Evolutionary conservation across 2,888 invertebrate species (phyloP).

Genomic region (Parnassius glacialis): DNA sequence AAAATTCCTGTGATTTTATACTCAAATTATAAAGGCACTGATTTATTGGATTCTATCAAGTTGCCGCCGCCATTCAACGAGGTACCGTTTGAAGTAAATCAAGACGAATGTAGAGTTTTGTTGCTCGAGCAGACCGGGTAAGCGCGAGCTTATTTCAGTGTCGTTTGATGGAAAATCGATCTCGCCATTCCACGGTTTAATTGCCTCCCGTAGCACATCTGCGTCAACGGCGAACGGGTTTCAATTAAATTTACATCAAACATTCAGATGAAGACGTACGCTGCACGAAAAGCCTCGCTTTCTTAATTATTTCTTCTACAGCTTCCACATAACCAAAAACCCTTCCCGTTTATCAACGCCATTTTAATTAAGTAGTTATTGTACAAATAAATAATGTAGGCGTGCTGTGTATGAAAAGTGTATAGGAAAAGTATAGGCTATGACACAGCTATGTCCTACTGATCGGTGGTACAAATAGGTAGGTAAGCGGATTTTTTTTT

Average conservation of each 20-base stretch:
- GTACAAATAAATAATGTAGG: background rate
- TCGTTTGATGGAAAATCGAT: conserved; percentile 46
- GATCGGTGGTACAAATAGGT: too few species aligned
- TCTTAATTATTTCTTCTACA: conserved; percentile 21
- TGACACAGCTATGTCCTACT: too few species aligned
- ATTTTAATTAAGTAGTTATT: conserved; percentile 6
- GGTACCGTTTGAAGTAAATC: conserved; percentile 23
- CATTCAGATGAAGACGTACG: conserved; percentile 16
- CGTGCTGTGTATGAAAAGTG: too few species aligned
- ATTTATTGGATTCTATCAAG: conserved; percentile 10
- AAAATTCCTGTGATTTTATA: background rate
- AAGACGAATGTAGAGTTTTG: conserved; percentile 24
- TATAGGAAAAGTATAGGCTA: too few species aligned
- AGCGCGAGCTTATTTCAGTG: conserved; percentile 23
- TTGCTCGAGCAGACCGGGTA: conserved; percentile 3
- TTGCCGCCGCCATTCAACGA: conserved; percentile 23
- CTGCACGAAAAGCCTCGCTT: background rate
- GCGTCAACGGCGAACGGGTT: conserved; percentile 38
- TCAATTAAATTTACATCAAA: conserved; percentile 25
- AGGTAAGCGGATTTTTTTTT: too few species aligned
- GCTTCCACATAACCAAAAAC: conserved; percentile 1
- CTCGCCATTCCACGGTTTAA: conserved; percentile 48
- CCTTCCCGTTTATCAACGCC: conserved; percentile 4
- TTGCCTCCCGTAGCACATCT: conserved; percentile 54
- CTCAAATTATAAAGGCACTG: background rate